Evolutionary conservation across 1,140 invertebrate genomes (phyloP).

Genomic region (Laodelphax striatellus): DNA sequence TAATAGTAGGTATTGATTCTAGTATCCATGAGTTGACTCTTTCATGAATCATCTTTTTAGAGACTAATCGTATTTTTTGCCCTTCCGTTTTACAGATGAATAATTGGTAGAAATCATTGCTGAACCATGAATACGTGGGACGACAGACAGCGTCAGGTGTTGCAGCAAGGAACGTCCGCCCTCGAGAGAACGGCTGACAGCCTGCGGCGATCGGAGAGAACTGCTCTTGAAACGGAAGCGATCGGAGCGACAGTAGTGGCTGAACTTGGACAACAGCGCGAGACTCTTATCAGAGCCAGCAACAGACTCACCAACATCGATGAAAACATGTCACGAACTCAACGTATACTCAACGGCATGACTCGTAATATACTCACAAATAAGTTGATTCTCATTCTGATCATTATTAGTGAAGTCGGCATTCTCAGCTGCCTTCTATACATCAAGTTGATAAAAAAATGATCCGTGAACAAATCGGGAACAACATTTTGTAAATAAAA

Average conservation of each 20-base stretch:
- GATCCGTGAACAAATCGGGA: too few relatives aligned
- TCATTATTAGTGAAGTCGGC: constrained; percentile 49
- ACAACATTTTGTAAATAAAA: too few relatives aligned
- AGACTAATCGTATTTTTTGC: too few relatives aligned
- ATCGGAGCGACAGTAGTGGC: constrained; percentile 63
- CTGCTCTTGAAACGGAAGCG: constrained; percentile 66
- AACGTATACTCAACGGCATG: constrained; percentile 47
- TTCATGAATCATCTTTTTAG: too few relatives aligned
- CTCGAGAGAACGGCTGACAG: constrained; percentile 51
- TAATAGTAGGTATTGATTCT: too few relatives aligned
- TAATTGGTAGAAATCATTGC: too few relatives aligned
- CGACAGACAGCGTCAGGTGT: constrained; percentile 36
- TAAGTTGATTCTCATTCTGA: constrained; percentile 51
- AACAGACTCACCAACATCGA: constrained; percentile 48
- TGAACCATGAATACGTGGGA: constrained; percentile 29
- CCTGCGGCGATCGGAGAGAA: constrained; percentile 52
- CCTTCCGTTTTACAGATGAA: too few relatives aligned
- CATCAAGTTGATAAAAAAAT: constrained; percentile 35
- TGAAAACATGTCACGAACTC: constrained; percentile 42
- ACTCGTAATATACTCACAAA: constrained; percentile 49
- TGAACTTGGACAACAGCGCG: constrained; percentile 49
- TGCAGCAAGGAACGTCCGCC: constrained; percentile 43
- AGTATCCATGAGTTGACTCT: too few relatives aligned
- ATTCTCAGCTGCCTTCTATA: constrained; percentile 47
- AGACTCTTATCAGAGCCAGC: constrained; percentile 46